These are phyloP conservation scores for Montipora efflorescens DNA, from an alignment of 64 coral and sea anemone genomes.

Conservation along the genomic window DNA sequence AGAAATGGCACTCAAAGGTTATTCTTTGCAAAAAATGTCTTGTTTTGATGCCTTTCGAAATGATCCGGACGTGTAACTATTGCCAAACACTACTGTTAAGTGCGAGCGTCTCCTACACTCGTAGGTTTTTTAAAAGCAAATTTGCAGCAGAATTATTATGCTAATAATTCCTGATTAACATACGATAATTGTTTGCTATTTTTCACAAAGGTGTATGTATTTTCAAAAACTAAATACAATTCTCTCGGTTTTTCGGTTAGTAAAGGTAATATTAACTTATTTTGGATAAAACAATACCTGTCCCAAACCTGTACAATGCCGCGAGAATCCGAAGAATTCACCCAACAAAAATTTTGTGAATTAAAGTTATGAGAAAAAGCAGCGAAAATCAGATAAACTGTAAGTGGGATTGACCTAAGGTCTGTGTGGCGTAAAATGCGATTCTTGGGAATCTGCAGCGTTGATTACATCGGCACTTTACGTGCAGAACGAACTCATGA, in stretches of 20 bases:
- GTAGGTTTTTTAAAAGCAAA: neutral
- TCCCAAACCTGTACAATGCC: neutral
- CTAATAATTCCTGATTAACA: conserved; percentile 12
- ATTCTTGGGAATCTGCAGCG: neutral
- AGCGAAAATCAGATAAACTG: neutral
- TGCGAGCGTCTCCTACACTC: neutral
- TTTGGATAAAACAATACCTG: neutral
- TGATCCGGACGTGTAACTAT: neutral
- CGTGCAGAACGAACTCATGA: neutral
- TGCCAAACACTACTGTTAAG: neutral
- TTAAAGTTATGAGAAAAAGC: neutral
- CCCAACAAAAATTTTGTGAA: neutral
- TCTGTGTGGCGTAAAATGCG: neutral
- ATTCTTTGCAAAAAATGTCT: neutral
- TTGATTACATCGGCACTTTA: neutral
- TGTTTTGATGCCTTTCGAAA: neutral
- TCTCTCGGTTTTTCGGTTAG: too few relatives aligned
- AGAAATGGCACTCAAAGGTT: neutral
- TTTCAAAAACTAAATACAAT: neutral
- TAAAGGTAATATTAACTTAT: neutral
- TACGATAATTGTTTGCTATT: conserved; percentile 16
- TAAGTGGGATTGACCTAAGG: neutral
- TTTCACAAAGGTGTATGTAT: neutral
- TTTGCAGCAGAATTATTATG: conserved; percentile 27
- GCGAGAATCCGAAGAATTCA: neutral